Conservation (phyloP, 2,888 invertebrate species). For the Athalia circularis region DNA sequence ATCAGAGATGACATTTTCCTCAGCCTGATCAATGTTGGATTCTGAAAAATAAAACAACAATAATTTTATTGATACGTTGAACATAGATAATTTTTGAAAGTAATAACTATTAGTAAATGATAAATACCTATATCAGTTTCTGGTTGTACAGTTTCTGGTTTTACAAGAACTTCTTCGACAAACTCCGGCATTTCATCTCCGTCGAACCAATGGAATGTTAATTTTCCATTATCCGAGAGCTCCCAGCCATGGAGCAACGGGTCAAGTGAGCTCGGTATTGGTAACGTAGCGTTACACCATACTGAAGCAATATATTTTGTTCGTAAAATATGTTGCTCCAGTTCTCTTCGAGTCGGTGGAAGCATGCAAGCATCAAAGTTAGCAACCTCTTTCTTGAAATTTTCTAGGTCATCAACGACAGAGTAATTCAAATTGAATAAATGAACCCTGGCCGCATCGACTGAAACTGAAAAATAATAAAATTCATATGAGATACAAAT, state of each 20-base stretch:
- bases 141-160: too few species aligned
- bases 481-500: constrained; percentile 1
- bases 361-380: constrained; percentile 46
- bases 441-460: constrained; percentile 6
- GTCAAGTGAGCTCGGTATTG: constrained; percentile 11
- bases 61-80: constrained; percentile 1
- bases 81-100: constrained; percentile 1
- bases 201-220: constrained; percentile 21
- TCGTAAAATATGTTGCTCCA: constrained; percentile 19
- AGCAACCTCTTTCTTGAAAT: background rate
- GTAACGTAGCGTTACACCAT: constrained; percentile 9
- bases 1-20: constrained; percentile 9
- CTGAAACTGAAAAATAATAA: constrained; percentile 9
- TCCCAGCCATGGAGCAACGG: constrained; percentile 9
- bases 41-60: constrained; percentile 9
- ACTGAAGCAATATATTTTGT: constrained; percentile 5
- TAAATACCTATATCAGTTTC: constrained; percentile 1
- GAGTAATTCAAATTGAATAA: constrained; percentile 9
- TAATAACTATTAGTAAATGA: constrained; percentile 1
- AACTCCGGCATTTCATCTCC: constrained; percentile 17
- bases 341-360: constrained; percentile 28
- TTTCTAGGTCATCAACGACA: constrained; percentile 12
- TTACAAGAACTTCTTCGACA: constrained; percentile 14
- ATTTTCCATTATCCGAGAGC: constrained; percentile 16
- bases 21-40: constrained; percentile 1